Base-by-base conservation (phyloP, 1,140 invertebrate species). In the Aphaenogaster floridana region DNA sequence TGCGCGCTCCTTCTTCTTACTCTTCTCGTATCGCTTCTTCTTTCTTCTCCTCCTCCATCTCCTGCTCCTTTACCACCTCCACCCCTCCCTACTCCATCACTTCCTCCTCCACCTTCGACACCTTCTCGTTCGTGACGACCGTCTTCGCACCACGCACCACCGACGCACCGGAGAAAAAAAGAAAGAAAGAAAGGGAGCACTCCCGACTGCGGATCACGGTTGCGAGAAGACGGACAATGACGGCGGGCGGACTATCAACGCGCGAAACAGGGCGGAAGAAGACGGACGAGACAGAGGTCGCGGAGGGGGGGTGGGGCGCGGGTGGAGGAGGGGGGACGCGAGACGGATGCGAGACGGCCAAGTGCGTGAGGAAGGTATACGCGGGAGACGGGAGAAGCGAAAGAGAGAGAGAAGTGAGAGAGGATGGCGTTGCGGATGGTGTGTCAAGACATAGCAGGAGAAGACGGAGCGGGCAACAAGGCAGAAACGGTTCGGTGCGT, bases 401-500 rank as follows among this genome's bases (percentile, higher is more conserved):
- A 91, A 92, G 92, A 92, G 92, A 92, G 92, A 92, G 92, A 88
- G 88, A 79, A 79, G 86, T 69, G 86, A 88, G 42, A 64, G 87
- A 92, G 68, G 52, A 87, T 83, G 36, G 78, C 63, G 54, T 17
- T 39, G 84, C 91, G 88, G 93, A 92, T 92, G 93, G 87, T 93
- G 92, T 94, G 94, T 91, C 95, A 95, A 94, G 95, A 93, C 95
- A 95, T 95, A 94, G 93, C 93, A 79, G 15, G 15, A 52, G 92
- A 28, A 92, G 92, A 91, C 39, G 39, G 81, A 72, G 93, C 91
- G 90, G 91, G 90, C 89, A 42, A 80, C 78, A 34, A 91, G 91
- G 91, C 92, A 93, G 93, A 77, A 93, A 93, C 93, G 45, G 92
- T 90, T 57, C 91, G 91, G 90, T 93, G 83, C 88, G 89, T 92